phyloP scores from a whole-genome alignment of 2,888 invertebrate genomes.

The Rhopalosiphum nymphaeae region DNA sequence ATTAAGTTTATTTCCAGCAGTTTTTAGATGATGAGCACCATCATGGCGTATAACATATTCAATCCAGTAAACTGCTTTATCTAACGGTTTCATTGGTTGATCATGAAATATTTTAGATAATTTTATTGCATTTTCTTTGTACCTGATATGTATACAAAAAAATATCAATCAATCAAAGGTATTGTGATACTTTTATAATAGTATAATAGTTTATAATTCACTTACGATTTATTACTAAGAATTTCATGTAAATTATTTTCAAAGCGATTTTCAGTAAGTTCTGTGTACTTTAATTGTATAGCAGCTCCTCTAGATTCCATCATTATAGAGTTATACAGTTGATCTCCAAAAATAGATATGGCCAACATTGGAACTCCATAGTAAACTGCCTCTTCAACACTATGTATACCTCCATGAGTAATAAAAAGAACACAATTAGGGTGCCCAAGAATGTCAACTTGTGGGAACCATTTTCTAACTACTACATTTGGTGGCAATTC shows the following conservation, averaged over 20 bases:
- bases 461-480: slow-evolving; percentile 47
- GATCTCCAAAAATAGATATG: slow-evolving; percentile 56
- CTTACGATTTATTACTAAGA: slow-evolving; percentile 36
- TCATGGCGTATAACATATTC: slow-evolving; percentile 55
- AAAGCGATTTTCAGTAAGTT: slow-evolving; percentile 39
- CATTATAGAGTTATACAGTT: slow-evolving; percentile 44
- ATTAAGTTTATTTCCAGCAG: slow-evolving; percentile 33
- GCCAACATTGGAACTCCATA: slow-evolving; percentile 53
- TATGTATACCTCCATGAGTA: slow-evolving; percentile 45
- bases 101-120: slow-evolving; percentile 47
- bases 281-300: slow-evolving; percentile 22
- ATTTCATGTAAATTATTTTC: background rate
- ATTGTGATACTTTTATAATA: background rate
- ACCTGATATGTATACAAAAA: slow-evolving; percentile 29
- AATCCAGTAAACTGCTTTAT: slow-evolving; percentile 45
- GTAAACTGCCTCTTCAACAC: slow-evolving; percentile 44
- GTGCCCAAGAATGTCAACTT: slow-evolving; percentile 49
- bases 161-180: background rate
- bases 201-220: background rate
- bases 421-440: slow-evolving; percentile 50
- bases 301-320: slow-evolving; percentile 50
- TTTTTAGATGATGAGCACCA: slow-evolving; percentile 56
- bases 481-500: slow-evolving; percentile 43
- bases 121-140: slow-evolving; percentile 37
- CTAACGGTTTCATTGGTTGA: slow-evolving; percentile 34